These are phyloP conservation scores for Aphrocallistes beatrix DNA, from an alignment of 37 sponge, comb jelly and placozoan species.

Conservation along the genomic window DNA sequence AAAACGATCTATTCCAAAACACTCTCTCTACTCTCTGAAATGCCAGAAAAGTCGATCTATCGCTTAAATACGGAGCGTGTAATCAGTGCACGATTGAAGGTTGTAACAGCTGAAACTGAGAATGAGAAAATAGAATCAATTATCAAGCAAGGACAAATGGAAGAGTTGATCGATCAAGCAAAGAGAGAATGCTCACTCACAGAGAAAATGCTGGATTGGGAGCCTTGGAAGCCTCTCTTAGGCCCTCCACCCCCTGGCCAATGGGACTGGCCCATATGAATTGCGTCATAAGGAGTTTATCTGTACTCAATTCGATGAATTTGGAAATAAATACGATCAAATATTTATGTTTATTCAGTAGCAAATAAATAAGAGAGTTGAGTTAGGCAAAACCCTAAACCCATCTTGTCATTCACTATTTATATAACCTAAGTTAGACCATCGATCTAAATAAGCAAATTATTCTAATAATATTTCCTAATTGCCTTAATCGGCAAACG, in stretches of 20 bases:
- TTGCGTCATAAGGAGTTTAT: no score
- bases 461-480: no score
- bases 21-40: not conserved
- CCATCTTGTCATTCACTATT: no score
- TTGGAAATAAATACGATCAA: no score
- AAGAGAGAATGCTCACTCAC: constrained; percentile 9
- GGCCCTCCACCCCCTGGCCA: not conserved
- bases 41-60: not conserved
- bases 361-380: no score
- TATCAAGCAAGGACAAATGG: not conserved
- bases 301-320: no score
- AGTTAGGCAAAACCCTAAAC: no score
- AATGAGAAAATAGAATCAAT: not conserved
- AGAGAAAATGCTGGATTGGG: constrained; percentile 1
- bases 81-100: not conserved
- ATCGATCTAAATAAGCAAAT: no score
- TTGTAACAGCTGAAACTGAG: not conserved
- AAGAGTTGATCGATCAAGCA: constrained; percentile 1
- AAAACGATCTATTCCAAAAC: not conserved
- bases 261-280: not conserved
- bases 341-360: no score
- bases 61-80: not conserved
- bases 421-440: no score
- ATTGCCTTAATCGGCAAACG: no score
- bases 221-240: not conserved